phyloP scores from a whole-genome alignment of 2,113 vertebrate species.

The Cryptomyrus ogoouensis region DNA sequence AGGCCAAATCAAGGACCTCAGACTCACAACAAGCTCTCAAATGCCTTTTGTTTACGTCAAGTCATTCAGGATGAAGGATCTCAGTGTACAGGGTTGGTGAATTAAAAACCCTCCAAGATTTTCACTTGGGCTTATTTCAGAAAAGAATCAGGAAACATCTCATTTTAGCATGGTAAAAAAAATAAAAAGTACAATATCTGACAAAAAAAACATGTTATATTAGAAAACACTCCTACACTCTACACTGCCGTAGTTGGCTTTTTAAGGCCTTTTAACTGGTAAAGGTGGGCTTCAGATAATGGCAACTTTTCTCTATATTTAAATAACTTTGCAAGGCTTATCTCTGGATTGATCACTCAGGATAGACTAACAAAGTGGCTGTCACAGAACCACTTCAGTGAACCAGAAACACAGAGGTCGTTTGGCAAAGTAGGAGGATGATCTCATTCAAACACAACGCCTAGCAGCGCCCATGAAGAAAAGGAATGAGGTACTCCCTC shows the following conservation, averaged over 20 bases:
- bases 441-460: background rate
- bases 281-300: background rate
- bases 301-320: background rate
- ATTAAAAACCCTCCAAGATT: background rate
- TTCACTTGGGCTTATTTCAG: background rate
- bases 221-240: background rate
- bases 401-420: background rate
- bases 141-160: background rate
- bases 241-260: background rate
- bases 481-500: background rate
- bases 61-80: background rate
- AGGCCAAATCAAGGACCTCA: background rate
- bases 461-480: background rate
- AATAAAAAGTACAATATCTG: background rate
- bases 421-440: background rate
- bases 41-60: background rate
- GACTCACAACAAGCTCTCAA: background rate
- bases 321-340: background rate
- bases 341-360: background rate
- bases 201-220: background rate
- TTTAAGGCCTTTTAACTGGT: background rate
- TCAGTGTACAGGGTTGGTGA: background rate
- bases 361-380: background rate
- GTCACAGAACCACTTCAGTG: background rate
- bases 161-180: background rate